These are phyloP conservation scores for Tetramorium simillimum DNA, from an alignment of 1,140 invertebrate genomes.

Conservation along the genomic window DNA sequence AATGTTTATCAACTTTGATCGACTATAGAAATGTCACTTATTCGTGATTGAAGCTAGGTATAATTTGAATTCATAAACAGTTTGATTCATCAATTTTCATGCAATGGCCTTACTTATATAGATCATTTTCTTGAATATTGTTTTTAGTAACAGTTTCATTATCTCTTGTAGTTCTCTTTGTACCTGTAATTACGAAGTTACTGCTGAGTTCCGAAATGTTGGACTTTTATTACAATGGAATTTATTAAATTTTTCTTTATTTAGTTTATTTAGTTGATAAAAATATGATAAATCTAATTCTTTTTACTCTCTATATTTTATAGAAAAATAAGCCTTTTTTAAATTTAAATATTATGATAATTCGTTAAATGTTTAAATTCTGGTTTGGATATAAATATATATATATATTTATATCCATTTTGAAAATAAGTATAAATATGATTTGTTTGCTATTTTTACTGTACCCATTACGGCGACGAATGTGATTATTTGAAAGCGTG, in stretches of 20 bases:
- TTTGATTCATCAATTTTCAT: constrained; percentile 32
- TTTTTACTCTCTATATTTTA: constrained; percentile 22
- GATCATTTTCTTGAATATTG: neutral
- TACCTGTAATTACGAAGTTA: constrained; percentile 1
- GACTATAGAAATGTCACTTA: constrained; percentile 28
- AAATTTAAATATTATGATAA: neutral
- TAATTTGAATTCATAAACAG: constrained; percentile 14
- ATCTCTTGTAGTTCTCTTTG: constrained; percentile 2
- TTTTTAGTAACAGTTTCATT: constrained; percentile 23
- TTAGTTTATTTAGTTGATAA: constrained; percentile 1
- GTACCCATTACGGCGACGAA: constrained; percentile 22
- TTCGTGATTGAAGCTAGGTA: constrained; percentile 11
- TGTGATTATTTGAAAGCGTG: neutral
- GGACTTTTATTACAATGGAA: neutral
- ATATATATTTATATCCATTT: neutral
- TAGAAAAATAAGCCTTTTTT: constrained; percentile 16
- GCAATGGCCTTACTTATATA: constrained; percentile 7
- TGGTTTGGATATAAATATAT: constrained; percentile 11
- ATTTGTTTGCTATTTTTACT: constrained; percentile 34
- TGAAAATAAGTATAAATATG: neutral
- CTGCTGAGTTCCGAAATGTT: neutral
- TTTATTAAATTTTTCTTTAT: constrained; percentile 46
- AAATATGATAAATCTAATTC: constrained; percentile 1
- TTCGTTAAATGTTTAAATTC: constrained; percentile 27
- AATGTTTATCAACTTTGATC: constrained; percentile 21